phyloP scores from a whole-genome alignment of 2,797 vertebrate genomes.

The Pantherophis vulpinus region DNA sequence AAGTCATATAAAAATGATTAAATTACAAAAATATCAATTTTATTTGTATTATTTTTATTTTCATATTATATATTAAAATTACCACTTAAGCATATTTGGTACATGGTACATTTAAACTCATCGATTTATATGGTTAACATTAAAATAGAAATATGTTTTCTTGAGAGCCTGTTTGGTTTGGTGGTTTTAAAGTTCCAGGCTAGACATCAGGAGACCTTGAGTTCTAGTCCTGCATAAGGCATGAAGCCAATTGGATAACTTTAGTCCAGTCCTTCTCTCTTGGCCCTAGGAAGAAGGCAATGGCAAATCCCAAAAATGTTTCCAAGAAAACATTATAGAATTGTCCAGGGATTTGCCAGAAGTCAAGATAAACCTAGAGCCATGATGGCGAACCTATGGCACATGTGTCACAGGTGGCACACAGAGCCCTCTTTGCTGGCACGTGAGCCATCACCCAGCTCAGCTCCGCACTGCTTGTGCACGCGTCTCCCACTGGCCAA shows the following conservation, averaged over 20 bases:
- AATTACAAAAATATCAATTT: background rate
- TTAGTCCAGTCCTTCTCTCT: background rate
- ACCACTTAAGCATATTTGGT: background rate
- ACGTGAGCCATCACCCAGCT: too few relatives aligned
- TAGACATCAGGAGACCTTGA: background rate
- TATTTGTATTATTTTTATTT: background rate
- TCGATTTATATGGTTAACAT: background rate
- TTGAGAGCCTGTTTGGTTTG: background rate
- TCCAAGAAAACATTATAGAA: background rate
- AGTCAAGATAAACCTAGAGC: background rate
- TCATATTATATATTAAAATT: background rate
- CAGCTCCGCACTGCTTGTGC: too few relatives aligned
- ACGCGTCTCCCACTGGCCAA: too few relatives aligned
- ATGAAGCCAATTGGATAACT: background rate
- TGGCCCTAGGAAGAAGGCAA: background rate
- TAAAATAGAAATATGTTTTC: background rate
- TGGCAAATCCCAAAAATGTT: background rate
- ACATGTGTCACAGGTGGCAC: too few relatives aligned
- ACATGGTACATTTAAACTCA: background rate
- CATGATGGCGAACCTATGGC: too few relatives aligned
- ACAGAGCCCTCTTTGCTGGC: too few relatives aligned
- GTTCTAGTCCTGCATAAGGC: background rate
- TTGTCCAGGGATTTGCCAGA: background rate
- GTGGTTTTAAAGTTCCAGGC: background rate
- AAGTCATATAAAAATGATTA: slow-evolving; percentile 3